Conservation (phyloP, 2,888 invertebrate genomes). For the Chloroclysta siterata region DNA sequence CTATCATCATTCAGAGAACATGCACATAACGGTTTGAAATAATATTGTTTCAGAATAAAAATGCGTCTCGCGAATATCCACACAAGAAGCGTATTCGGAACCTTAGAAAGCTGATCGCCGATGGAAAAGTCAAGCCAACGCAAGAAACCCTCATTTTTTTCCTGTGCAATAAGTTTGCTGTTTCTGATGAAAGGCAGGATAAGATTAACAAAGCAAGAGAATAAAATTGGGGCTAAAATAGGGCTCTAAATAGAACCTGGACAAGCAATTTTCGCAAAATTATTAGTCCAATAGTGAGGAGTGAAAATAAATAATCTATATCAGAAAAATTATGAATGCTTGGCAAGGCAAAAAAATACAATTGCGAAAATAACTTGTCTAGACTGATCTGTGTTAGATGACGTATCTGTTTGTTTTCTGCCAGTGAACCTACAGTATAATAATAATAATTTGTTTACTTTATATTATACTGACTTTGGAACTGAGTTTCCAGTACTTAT, state of each 20-base stretch:
- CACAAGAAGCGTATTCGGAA: conserved; percentile 87
- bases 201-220: conserved; percentile 45
- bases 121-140: conserved; percentile 78
- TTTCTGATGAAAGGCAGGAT: conserved; percentile 70
- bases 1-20: too few relatives aligned
- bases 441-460: conserved; percentile 19
- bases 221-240: conserved; percentile 5
- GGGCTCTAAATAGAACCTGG: conserved; percentile 1
- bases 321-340: neutral
- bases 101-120: conserved; percentile 76
- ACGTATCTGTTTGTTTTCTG: neutral
- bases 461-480: conserved; percentile 29
- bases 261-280: conserved; percentile 7
- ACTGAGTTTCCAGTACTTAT: conserved; percentile 29
- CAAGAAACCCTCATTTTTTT: conserved; percentile 80
- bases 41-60: conserved; percentile 48
- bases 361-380: conserved; percentile 11
- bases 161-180: conserved; percentile 81
- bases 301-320: neutral
- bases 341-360: neutral
- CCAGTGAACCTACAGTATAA: conserved; percentile 14
- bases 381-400: conserved; percentile 12
- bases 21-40: neutral
- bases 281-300: neutral
- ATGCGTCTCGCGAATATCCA: conserved; percentile 78